phyloP scores from a whole-genome alignment of 2,797 vertebrate species.

The Leptoclinus maculatus region DNA sequence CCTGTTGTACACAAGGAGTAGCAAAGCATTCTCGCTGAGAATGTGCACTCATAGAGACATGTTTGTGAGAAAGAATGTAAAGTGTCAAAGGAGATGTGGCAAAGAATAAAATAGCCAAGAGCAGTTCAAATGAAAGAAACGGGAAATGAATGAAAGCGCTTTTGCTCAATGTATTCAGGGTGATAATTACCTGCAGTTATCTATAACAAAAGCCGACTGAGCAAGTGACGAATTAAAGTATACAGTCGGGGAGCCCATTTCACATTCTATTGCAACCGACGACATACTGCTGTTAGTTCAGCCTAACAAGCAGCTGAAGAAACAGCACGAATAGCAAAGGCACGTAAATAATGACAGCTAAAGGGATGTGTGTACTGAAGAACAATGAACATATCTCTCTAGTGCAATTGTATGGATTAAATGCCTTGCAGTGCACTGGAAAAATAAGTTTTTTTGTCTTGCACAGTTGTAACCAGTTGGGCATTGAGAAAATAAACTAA shows the following conservation, averaged over 20 bases:
- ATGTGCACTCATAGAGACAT: neutral
- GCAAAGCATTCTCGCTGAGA: neutral
- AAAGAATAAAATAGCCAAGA: neutral
- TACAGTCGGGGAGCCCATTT: neutral
- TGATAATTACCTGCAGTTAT: neutral
- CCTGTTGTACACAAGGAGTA: neutral
- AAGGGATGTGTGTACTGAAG: neutral
- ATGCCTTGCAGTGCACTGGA: neutral
- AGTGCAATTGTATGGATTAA: neutral
- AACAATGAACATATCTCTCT: neutral
- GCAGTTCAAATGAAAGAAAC: neutral
- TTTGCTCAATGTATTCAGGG: neutral
- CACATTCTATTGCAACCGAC: neutral
- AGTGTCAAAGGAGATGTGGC: neutral
- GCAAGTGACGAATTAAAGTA: neutral
- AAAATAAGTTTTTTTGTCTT: neutral
- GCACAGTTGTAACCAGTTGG: neutral
- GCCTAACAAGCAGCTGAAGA: neutral
- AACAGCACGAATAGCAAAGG: neutral
- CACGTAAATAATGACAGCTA: neutral
- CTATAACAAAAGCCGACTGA: neutral
- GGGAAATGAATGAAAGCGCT: neutral
- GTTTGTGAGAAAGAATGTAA: neutral
- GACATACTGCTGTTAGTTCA: neutral
- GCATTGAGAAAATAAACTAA: neutral